phyloP scores from a whole-genome alignment of 1,140 invertebrate genomes.

The Macrobrachium rosenbergii region DNA sequence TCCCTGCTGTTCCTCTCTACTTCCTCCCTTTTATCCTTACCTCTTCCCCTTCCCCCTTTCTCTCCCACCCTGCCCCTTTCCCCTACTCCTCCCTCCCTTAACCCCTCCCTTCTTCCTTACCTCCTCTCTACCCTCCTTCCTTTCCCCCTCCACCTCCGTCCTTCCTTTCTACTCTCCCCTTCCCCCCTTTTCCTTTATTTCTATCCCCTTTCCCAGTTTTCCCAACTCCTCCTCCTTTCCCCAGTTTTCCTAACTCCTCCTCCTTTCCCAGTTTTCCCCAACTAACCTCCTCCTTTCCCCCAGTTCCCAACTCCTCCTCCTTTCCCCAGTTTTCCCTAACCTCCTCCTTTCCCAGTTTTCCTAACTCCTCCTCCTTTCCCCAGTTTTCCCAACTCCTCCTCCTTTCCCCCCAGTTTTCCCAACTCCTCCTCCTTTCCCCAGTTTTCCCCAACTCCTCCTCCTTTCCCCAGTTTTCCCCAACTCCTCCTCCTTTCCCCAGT shows the following conservation, averaged over 20 bases:
- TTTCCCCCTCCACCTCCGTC: background rate
- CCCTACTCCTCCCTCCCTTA: background rate
- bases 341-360: constrained; percentile 5
- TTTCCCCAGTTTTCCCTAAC: background rate
- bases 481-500: background rate
- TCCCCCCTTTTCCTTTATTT: background rate
- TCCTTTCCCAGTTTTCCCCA: background rate
- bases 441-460: background rate
- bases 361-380: constrained; percentile 4
- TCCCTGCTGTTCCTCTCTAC: background rate
- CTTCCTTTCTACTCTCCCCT: background rate
- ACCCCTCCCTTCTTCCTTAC: background rate
- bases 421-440: background rate
- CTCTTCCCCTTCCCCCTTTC: background rate
- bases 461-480: background rate
- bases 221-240: background rate
- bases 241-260: background rate
- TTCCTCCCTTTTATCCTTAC: background rate
- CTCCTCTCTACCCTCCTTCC: background rate
- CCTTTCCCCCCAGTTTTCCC: background rate
- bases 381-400: background rate
- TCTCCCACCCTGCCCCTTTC: background rate
- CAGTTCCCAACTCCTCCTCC: no score
- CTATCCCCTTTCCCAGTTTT: no score
- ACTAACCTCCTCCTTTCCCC: background rate